Conservation (phyloP, 1,140 invertebrate genomes). For the Drosophila navojoa region DNA sequence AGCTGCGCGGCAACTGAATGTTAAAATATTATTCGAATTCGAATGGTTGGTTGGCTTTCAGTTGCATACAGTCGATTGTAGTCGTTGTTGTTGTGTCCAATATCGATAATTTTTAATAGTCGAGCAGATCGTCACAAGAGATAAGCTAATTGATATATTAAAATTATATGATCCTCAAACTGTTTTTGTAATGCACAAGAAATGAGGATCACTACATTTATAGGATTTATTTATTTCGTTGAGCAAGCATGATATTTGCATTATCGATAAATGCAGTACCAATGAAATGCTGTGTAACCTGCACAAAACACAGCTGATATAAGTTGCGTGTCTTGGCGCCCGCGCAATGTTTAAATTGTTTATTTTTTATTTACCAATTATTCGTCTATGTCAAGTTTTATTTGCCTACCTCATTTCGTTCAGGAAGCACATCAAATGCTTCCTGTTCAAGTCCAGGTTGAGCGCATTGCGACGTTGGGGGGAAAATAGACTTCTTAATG, state of each 20-base stretch:
- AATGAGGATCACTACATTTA: background rate
- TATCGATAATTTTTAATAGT: slow-evolving; percentile 21
- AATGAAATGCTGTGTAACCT: background rate
- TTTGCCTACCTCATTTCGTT: too few relatives aligned
- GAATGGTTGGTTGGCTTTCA: slow-evolving; percentile 41
- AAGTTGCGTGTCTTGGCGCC: background rate
- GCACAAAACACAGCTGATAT: slow-evolving; percentile 2
- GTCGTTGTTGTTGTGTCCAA: background rate
- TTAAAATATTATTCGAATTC: slow-evolving; percentile 52
- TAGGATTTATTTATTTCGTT: background rate
- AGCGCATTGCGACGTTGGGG: background rate
- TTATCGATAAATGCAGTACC: slow-evolving; percentile 15
- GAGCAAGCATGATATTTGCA: background rate
- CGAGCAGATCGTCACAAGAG: background rate
- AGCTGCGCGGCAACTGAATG: slow-evolving; percentile 77
- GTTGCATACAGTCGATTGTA: slow-evolving; percentile 34
- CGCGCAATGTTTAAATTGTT: background rate
- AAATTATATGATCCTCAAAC: background rate
- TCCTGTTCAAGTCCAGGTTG: background rate
- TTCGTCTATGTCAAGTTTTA: background rate
- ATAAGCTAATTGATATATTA: too few relatives aligned
- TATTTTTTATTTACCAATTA: background rate
- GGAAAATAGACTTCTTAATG: background rate
- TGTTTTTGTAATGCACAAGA: background rate
- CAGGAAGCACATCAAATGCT: background rate